Conservation (phyloP, 64 coral and sea anemone species). For the Dendrophyllia cribrosa region DNA sequence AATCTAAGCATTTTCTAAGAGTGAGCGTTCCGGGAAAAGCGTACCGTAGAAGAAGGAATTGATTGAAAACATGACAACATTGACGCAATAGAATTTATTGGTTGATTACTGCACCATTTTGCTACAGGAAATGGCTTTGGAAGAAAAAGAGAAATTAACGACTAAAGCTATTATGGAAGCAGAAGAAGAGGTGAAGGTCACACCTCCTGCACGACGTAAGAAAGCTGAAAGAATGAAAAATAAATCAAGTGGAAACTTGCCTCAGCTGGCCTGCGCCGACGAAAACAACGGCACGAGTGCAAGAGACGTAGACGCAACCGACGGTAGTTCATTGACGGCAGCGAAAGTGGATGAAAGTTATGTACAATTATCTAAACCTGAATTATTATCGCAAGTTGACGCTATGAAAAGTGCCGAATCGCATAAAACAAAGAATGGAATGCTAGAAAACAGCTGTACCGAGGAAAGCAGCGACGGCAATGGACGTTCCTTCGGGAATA, state of each 20-base stretch:
- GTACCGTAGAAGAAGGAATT: neutral
- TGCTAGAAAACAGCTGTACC: neutral
- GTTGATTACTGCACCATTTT: neutral
- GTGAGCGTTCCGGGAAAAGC: neutral
- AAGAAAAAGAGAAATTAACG: neutral
- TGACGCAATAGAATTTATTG: neutral
- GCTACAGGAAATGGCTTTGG: slow-evolving; percentile 23
- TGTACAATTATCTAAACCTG: neutral
- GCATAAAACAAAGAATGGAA: slow-evolving; percentile 7
- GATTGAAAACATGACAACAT: neutral
- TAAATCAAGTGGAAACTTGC: neutral
- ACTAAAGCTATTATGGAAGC: neutral
- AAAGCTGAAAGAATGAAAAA: slow-evolving; percentile 11
- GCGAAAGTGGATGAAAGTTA: neutral
- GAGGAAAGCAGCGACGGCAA: neutral
- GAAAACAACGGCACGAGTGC: neutral
- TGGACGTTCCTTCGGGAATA: neutral
- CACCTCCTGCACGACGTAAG: slow-evolving; percentile 38
- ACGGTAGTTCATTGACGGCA: neutral
- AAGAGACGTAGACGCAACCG: neutral
- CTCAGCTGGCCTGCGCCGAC: neutral
- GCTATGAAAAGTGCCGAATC: neutral
- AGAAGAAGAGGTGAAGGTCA: slow-evolving; percentile 32
- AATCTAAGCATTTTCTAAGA: neutral
- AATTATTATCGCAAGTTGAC: neutral